These are phyloP conservation scores for Macrophya alboannulata DNA, from an alignment of 2,888 invertebrate species.

Conservation along the genomic window DNA sequence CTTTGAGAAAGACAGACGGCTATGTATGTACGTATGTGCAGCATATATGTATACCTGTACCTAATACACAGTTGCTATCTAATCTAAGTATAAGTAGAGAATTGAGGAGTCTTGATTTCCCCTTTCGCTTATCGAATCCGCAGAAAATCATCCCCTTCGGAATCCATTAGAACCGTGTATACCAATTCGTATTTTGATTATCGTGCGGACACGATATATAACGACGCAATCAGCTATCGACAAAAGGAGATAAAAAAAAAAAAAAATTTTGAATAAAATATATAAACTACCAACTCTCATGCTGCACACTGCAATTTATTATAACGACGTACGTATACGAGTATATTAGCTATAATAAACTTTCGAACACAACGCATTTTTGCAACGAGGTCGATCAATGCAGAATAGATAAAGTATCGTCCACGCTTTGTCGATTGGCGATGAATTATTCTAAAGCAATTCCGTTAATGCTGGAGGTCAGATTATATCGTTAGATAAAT, in stretches of 20 bases:
- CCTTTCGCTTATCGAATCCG: conserved; percentile 49
- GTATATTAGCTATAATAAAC: background rate
- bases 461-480: background rate
- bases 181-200: background rate
- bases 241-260: background rate
- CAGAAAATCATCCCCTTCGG: background rate
- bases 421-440: background rate
- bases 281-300: background rate
- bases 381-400: background rate
- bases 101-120: conserved; percentile 55
- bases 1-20: conserved; percentile 70
- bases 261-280: background rate
- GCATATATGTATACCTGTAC: background rate
- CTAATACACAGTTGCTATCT: background rate
- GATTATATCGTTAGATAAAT: conserved; percentile 38
- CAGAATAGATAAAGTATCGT: background rate
- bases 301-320: background rate
- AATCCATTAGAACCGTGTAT: background rate
- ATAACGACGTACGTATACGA: background rate
- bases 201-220: background rate
- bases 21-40: background rate
- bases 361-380: background rate
- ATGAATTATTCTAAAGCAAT: conserved; percentile 32
- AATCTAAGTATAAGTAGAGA: conserved; percentile 18
- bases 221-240: conserved; percentile 7